Evolutionary conservation across 2,888 invertebrate species (phyloP).

Genomic region (Xestia ashworthii): DNA sequence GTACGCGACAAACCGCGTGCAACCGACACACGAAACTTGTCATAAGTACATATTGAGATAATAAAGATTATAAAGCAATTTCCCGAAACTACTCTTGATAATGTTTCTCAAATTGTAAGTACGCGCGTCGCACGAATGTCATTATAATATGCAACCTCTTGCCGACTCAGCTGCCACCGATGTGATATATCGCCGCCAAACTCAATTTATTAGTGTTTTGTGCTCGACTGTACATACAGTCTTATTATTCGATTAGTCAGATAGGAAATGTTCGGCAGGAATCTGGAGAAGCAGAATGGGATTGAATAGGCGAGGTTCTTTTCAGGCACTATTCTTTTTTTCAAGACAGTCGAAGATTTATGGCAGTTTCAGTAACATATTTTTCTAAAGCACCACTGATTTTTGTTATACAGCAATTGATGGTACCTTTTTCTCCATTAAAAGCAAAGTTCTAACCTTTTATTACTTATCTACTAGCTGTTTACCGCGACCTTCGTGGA

Average conservation of each 20-base stretch:
- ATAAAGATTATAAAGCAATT: neutral
- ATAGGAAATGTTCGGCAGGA: slow-evolving; percentile 37
- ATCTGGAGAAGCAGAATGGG: slow-evolving; percentile 14
- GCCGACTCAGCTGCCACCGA: slow-evolving; percentile 74
- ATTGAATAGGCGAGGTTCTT: slow-evolving; percentile 2
- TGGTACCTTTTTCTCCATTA: neutral
- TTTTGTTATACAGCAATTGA: slow-evolving; percentile 2
- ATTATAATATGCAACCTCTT: slow-evolving; percentile 80
- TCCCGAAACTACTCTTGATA: slow-evolving; percentile 64
- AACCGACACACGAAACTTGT: neutral
- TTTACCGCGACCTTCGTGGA: no score
- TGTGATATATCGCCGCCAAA: slow-evolving; percentile 80
- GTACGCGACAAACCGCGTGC: no score
- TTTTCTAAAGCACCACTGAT: neutral
- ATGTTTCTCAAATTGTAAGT: slow-evolving; percentile 81
- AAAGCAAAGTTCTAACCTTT: neutral
- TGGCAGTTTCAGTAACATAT: slow-evolving; percentile 11
- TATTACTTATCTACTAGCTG: neutral
- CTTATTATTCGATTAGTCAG: slow-evolving; percentile 69
- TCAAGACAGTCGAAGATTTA: slow-evolving; percentile 39
- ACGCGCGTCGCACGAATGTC: slow-evolving; percentile 74
- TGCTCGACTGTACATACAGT: slow-evolving; percentile 71
- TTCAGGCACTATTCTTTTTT: slow-evolving; percentile 10
- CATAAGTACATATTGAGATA: neutral
- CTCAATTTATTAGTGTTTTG: slow-evolving; percentile 82